phyloP scores from a whole-genome alignment of 2,797 vertebrate species.

The Pipistrellus nathusii region DNA sequence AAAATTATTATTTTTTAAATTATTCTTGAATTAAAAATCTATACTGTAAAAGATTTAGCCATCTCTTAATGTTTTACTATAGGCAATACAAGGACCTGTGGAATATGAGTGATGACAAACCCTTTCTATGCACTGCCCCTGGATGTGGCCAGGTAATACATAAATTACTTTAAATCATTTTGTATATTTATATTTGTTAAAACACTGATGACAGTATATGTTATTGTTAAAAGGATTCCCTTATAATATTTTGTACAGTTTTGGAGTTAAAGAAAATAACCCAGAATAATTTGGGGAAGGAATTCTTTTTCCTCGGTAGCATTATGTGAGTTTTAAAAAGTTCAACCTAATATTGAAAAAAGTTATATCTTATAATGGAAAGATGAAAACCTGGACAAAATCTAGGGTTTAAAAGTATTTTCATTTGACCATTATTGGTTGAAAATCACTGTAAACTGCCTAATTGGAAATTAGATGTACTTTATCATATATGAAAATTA shows the following conservation, averaged over 20 bases:
- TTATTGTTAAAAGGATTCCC: slow-evolving; percentile 49
- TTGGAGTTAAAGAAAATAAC: slow-evolving; percentile 46
- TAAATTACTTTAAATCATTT: slow-evolving; percentile 63
- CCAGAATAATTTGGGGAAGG: slow-evolving; percentile 50
- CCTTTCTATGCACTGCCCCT: slow-evolving; percentile 99
- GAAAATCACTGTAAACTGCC: slow-evolving; percentile 60
- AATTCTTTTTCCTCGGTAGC: slow-evolving; percentile 35
- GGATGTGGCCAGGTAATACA: slow-evolving; percentile 98
- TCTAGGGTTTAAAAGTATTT: neutral
- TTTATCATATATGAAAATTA: slow-evolving; percentile 58
- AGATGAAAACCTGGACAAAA: slow-evolving; percentile 6
- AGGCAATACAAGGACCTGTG: slow-evolving; percentile 94
- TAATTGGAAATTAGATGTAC: slow-evolving; percentile 49
- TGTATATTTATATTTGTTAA: slow-evolving; percentile 56
- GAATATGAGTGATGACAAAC: slow-evolving; percentile 99
- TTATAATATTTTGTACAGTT: slow-evolving; percentile 34
- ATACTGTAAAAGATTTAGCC: slow-evolving; percentile 45
- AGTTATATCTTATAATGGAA: neutral
- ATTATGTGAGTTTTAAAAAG: slow-evolving; percentile 51
- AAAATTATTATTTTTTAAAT: slow-evolving; percentile 56
- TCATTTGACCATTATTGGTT: slow-evolving; percentile 43
- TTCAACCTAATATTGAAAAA: neutral
- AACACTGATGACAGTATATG: slow-evolving; percentile 25
- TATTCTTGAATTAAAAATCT: slow-evolving; percentile 54
- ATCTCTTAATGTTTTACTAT: slow-evolving; percentile 73